Evolutionary conservation across 1,140 invertebrate species (phyloP).

Genomic region (Lepidurus couesii): DNA sequence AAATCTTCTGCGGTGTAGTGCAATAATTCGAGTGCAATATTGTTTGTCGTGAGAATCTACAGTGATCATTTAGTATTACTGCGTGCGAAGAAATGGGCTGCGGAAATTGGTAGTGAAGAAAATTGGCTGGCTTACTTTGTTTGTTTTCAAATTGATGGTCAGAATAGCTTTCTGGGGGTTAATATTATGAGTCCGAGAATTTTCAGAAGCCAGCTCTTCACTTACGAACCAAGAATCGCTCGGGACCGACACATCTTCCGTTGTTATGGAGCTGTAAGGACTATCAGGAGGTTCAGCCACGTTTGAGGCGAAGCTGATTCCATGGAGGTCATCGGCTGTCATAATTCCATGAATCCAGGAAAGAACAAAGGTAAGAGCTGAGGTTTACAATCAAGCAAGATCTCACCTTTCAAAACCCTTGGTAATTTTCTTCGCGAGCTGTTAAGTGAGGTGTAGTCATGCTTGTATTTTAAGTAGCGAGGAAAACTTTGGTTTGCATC

Average conservation of each 20-base stretch:
- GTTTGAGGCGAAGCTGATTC: not conserved
- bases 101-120: not conserved
- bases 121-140: not conserved
- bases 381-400: not conserved
- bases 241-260: not conserved
- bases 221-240: not conserved
- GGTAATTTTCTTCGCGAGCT: not conserved
- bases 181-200: not conserved
- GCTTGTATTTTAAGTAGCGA: not conserved
- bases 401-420: not conserved
- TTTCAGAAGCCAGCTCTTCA: not conserved
- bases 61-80: not conserved
- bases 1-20: constrained; percentile 52
- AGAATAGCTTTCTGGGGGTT: not conserved
- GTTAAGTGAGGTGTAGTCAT: not conserved
- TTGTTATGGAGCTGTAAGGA: not conserved
- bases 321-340: not conserved
- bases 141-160: not conserved
- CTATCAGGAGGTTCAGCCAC: not conserved
- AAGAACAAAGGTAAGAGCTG: not conserved
- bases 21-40: not conserved
- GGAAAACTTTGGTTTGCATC: constrained; percentile 7
- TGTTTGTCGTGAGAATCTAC: not conserved
- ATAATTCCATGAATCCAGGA: not conserved
- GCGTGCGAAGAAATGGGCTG: not conserved